Conservation (phyloP, 2,113 vertebrate species). For the Diglossa brunneiventris region DNA sequence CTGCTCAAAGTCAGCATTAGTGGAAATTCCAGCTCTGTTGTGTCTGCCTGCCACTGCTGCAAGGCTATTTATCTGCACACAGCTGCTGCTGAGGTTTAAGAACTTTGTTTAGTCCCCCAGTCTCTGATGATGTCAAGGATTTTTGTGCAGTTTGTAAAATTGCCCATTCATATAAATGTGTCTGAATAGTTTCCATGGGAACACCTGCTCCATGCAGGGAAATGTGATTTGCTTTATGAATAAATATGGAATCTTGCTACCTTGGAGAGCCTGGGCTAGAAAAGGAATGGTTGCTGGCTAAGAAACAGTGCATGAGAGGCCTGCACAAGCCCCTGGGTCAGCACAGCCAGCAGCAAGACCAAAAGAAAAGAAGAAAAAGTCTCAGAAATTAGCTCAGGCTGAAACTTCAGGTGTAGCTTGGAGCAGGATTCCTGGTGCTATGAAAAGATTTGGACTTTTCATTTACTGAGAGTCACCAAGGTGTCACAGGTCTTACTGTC, state of each 20-base stretch:
- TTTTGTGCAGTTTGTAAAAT: neutral
- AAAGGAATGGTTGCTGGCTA: neutral
- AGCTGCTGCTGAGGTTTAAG: neutral
- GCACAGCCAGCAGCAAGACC: neutral
- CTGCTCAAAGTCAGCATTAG: neutral
- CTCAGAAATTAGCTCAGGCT: neutral
- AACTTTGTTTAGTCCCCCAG: neutral
- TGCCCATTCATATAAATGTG: constrained; percentile 15
- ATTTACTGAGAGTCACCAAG: neutral
- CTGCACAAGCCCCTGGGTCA: neutral
- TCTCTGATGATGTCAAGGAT: neutral
- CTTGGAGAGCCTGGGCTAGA: neutral
- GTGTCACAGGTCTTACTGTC: neutral
- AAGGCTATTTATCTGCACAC: neutral
- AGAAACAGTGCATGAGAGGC: neutral
- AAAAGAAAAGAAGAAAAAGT: too few species aligned
- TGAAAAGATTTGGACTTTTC: neutral
- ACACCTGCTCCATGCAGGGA: neutral
- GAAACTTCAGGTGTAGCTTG: neutral
- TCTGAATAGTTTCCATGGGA: constrained; percentile 43
- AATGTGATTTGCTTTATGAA: neutral
- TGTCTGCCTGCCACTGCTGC: neutral
- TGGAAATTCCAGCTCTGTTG: neutral
- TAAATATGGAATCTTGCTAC: neutral
- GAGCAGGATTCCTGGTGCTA: neutral